Evolutionary conservation across 2,113 vertebrate genomes (phyloP).

Genomic region (Rostratula benghalensis): DNA sequence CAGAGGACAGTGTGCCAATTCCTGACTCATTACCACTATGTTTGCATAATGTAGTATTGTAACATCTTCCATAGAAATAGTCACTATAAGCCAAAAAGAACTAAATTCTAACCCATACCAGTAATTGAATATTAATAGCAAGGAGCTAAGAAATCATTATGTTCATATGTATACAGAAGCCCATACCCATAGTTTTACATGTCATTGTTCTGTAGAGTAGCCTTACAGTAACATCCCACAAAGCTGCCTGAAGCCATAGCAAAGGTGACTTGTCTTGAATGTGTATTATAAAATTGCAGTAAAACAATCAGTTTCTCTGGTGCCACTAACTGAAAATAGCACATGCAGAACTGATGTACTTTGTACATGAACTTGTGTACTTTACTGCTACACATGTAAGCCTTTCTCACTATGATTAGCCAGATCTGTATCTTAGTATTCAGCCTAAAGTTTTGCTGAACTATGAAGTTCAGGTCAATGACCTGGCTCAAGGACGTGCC

Average conservation of each 20-base stretch:
- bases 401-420: neutral
- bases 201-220: neutral
- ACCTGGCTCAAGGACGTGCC: accelerated
- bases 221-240: neutral
- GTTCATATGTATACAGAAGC: neutral
- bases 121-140: neutral
- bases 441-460: neutral
- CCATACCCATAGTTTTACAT: neutral
- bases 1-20: conserved; percentile 20
- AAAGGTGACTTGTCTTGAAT: neutral
- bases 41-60: neutral
- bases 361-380: accelerated
- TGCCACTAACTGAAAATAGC: neutral
- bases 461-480: neutral
- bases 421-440: neutral
- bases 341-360: neutral
- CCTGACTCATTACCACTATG: neutral
- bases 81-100: neutral
- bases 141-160: neutral
- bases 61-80: neutral
- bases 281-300: neutral
- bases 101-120: neutral
- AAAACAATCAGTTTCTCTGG: neutral
- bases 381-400: neutral
- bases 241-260: accelerated